Base-by-base conservation (phyloP, 2,888 invertebrate genomes). In the Apodemia zela region DNA sequence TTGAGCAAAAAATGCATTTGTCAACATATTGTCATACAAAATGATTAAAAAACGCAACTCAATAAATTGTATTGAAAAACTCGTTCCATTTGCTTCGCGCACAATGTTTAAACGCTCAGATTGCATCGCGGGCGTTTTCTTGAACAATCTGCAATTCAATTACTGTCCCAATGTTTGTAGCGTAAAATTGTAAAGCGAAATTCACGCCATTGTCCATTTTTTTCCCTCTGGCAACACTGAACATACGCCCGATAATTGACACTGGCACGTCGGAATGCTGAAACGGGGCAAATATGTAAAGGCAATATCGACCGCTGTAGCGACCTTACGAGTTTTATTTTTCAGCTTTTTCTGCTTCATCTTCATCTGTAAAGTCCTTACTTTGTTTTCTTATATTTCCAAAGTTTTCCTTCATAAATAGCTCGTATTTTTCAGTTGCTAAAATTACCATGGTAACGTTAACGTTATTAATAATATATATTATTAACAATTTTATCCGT, bases 201-300 rank as follows among this genome's bases (percentile, higher is more conserved):
- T 70, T 69, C 38, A 64, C 63, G 51, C 51, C 67, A 68, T 69
- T 69, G 69, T 71, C 70, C 68, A 67, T 69, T 71, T 67, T 38
- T 59, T 62, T 68, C 67, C 63, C 60, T 62, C 65, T 66, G 64
- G 68, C 69, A 65, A 60, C 62, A 63, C 63, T 29, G 33, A 17
- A 51, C 51, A 51, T 51, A 51, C 66, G 65, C 60, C 33, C 67
- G 66, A 68, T 72, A 73, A 73, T 73, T 72, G 72, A 72, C 72
- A 72, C 63, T 65, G 69, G 63, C 69, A 70, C 70, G 33, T 51
- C 18, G 59, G 59, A 62, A 49, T 57, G 42, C 57, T 11, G 38
- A 65, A 18, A 38, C 29, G 45, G 61, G 17, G 51, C 51, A 51
- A 51, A 51, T 51, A 51, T 51, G 51, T 51, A 21, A 51, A 51